These are phyloP conservation scores for Forbesichthys agassizii DNA, from an alignment of 2,113 vertebrate species.

Conservation along the genomic window DNA sequence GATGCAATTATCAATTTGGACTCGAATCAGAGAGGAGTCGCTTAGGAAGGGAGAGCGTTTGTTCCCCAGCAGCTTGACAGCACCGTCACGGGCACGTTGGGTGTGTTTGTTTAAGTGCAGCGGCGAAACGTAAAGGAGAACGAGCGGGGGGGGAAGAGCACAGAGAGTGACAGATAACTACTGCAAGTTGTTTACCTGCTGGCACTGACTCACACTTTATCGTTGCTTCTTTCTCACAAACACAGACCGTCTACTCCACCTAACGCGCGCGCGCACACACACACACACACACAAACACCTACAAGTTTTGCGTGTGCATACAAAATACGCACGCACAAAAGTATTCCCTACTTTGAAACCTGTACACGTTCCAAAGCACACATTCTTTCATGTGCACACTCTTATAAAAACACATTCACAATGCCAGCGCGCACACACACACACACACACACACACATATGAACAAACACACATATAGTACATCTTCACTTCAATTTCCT, in stretches of 20 bases:
- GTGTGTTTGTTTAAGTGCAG: constrained; percentile 55
- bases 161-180: constrained; percentile 60
- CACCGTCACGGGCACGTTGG: constrained; percentile 26
- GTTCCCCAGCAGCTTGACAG: constrained; percentile 46
- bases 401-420: neutral
- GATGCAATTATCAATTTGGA: constrained; percentile 75
- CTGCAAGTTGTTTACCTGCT: constrained; percentile 63
- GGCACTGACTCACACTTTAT: too few species aligned
- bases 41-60: constrained; percentile 39
- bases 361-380: constrained; percentile 3
- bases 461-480: neutral
- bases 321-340: neutral
- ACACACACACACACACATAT: constrained; percentile 7
- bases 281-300: constrained; percentile 30
- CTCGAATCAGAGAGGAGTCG: constrained; percentile 45
- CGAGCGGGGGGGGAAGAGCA: constrained; percentile 20
- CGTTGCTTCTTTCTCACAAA: constrained; percentile 50
- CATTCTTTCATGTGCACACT: constrained; percentile 31
- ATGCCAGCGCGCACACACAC: neutral
- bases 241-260: constrained; percentile 26
- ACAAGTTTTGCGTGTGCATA: neutral
- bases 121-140: constrained; percentile 45
- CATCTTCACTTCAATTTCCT: too few species aligned
- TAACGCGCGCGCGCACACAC: neutral
- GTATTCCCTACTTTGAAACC: neutral